Evolutionary conservation across 1,140 invertebrate species (phyloP).

Genomic region (Aphelinus certus): DNA sequence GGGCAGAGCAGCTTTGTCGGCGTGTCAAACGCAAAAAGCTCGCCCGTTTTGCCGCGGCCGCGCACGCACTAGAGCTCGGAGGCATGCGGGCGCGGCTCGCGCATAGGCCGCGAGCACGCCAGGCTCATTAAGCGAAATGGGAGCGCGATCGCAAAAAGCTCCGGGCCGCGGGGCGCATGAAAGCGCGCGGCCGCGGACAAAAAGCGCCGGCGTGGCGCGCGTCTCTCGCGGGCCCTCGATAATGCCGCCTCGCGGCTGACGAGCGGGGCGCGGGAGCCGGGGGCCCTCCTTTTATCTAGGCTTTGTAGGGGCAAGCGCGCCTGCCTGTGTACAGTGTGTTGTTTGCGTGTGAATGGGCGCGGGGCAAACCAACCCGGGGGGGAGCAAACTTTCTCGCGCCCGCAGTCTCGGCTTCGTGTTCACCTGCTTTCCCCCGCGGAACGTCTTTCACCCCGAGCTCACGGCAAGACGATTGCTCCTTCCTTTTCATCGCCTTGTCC

Average conservation of each 20-base stretch:
- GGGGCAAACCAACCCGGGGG: too few species aligned
- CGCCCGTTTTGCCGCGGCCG: too few species aligned
- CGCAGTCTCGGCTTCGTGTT: not conserved
- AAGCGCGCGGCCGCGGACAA: not conserved
- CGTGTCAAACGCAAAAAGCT: too few species aligned
- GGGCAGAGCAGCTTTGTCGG: too few species aligned
- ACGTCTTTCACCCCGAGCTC: not conserved
- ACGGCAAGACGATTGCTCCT: slow-evolving; percentile 17
- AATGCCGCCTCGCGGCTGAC: not conserved
- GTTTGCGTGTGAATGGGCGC: too few species aligned
- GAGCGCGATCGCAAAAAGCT: not conserved
- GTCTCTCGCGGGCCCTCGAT: slow-evolving; percentile 5
- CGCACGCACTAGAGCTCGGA: not conserved
- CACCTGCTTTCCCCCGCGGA: slow-evolving; percentile 5
- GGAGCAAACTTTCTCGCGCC: too few species aligned
- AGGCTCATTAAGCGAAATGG: slow-evolving; percentile 25
- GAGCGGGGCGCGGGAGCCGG: not conserved
- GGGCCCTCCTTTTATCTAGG: not conserved
- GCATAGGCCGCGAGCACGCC: not conserved
- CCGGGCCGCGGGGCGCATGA: not conserved
- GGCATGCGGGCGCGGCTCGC: not conserved
- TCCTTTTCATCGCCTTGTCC: not conserved
- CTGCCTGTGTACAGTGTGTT: too few species aligned
- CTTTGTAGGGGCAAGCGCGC: too few species aligned
- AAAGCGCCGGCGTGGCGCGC: too few species aligned